Evolutionary conservation across 2,113 vertebrate genomes (phyloP).

Genomic region (Albula goreensis): DNA sequence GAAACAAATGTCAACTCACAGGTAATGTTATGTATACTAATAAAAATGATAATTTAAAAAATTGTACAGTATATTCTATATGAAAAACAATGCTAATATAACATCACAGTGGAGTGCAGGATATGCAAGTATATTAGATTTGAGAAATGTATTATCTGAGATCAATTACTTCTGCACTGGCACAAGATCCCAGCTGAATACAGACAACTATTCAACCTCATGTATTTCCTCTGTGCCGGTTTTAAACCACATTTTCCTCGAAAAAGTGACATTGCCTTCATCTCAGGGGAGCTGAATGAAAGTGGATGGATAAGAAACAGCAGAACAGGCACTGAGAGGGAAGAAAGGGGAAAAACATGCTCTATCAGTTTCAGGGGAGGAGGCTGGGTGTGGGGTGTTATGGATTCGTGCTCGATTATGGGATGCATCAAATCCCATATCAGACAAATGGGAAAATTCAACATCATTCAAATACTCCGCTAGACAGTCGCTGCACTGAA

Average conservation of each 20-base stretch:
- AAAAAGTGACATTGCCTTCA: not conserved
- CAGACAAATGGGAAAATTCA: conserved; percentile 9
- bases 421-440: not conserved
- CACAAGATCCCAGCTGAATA: not conserved
- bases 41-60: no score
- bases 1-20: no score
- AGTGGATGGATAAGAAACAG: not conserved
- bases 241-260: not conserved
- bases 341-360: not conserved
- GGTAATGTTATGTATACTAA: no score
- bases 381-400: not conserved
- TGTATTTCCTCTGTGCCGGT: not conserved
- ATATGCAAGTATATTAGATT: not conserved
- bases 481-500: not conserved
- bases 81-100: no score
- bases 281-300: not conserved
- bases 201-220: not conserved
- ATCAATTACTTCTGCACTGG: not conserved
- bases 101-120: not conserved
- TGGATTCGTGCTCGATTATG: not conserved
- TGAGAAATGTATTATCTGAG: not conserved
- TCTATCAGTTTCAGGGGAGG: not conserved
- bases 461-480: not conserved
- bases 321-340: not conserved
- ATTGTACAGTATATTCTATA: no score